Evolutionary conservation across 53 echinoderm and acorn worm genomes (phyloP), one percentile per base, ranked within the genome.

Genomic region (Pentamera pediparva): DNA sequence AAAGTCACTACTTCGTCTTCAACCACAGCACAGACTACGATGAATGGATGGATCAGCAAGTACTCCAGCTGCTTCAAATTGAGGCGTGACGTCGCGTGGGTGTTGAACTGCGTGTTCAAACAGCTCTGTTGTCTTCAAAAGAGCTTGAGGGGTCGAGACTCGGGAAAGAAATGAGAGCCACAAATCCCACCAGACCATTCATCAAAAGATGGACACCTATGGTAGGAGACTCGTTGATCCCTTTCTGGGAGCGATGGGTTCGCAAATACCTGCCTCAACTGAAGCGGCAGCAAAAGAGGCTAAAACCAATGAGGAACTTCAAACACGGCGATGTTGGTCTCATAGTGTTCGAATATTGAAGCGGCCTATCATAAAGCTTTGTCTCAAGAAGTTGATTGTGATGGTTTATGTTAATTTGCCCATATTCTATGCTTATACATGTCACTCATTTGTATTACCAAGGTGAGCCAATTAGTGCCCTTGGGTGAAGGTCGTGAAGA

Each of bases 1-100:
- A 43, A 17, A 33, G 48, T 48, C 62, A 31, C 39, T 62, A 51
- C 80, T 0, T 6, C 61, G 32, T 32, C 41, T 40, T n/a, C 56
- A 5, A 29, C 30, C 20, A 76, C 37, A n/a, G 56, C 36, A 43
- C 47, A 74, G 69, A 53, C 2, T 43, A 15, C 77, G 22, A 13
- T 81, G 37, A 39, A 62, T 11, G 51, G 37, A 35, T 24, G 74
- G 36, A 38, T 75, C 3, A 39, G 35, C 24, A 59, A 62, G 21
- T 62, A 51, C 61, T 81, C 82, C 32, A 20, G 54, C 56, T 77
- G 83, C 69, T 54, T 38, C 69, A 33, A 32, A 47, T 34, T 76
- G 35, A 77, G 64, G 61, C 62, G 61, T 43, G 61, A 58, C 15
- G 62, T 75, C 1, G 33, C 43, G 3, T 81, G 82, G 74, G 59